Conservation (phyloP, 2,888 invertebrate genomes). For the Seira sanloemensis region DNA sequence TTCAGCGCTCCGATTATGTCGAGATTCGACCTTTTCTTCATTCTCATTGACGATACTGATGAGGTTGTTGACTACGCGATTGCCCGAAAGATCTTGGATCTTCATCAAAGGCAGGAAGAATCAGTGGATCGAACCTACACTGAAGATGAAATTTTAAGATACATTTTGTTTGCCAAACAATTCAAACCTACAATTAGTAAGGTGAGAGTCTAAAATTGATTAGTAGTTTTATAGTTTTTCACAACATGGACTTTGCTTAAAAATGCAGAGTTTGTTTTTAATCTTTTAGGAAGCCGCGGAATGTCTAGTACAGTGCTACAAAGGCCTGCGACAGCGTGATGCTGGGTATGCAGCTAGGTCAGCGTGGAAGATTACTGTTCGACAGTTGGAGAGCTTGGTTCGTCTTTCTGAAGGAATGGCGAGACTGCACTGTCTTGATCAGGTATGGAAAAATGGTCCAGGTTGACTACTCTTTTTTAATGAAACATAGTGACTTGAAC, state of each 20-base stretch:
- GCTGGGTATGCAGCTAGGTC: constrained; percentile 81
- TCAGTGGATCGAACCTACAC: constrained; percentile 88
- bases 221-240: not conserved
- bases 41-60: constrained; percentile 97
- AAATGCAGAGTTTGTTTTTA: not conserved
- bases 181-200: constrained; percentile 92
- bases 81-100: constrained; percentile 94
- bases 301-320: constrained; percentile 92
- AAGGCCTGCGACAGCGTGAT: constrained; percentile 89
- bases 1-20: constrained; percentile 91
- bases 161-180: constrained; percentile 96
- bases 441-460: no score
- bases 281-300: constrained; percentile 84
- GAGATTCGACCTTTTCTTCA: constrained; percentile 98
- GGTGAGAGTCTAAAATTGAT: constrained; percentile 77
- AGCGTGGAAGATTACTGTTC: constrained; percentile 97
- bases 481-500: no score
- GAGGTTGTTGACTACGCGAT: constrained; percentile 97
- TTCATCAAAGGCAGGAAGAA: constrained; percentile 91
- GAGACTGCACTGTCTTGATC: constrained; percentile 94
- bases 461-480: no score
- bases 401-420: constrained; percentile 98
- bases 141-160: constrained; percentile 92
- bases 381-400: constrained; percentile 96
- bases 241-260: not conserved